Evolutionary conservation across 2,888 invertebrate genomes (phyloP), one percentile per base, ranked within the genome.

Genomic region (Meta bourneti): DNA sequence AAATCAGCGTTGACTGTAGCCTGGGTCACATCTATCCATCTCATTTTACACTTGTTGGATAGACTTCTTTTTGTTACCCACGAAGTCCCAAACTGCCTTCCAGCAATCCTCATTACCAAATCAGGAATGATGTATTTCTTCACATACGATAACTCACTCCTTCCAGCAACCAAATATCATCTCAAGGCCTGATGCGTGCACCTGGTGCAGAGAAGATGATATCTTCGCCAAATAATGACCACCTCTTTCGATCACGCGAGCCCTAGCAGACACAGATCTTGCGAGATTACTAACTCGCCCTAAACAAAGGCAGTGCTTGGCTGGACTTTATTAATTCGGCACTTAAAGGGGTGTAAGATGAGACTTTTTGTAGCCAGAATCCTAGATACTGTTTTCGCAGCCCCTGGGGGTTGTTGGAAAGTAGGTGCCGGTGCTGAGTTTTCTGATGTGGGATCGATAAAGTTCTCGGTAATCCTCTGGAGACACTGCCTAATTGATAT

Each of bases 271-370:
- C 49, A 54, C 48, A 48, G n/a, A 19, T 20, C 49, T 34, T 13
- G 8, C 70, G 49, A 48, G 19, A 72, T 20, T 34, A 2, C 34
- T 34, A 34, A 34, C 34, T 34, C 34, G 75, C 84, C 16, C 19
- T 20, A 88, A 74, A 88, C 88, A 88, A 87, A 70, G 79, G 79
- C 20, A 16, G 49, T 34, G 52, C 16, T 48, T 52, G 9, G 52
- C 16, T 13, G 78, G 9, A 20, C 48, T 77, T 75, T 52, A 52
- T 77, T 70, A 51, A 71, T 34, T 87, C 54, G 69, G 70, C 87
- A 71, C 79, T 87, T 87, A 87, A 87, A 72, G 87, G 87, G 87
- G 87, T 87, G 87, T 87, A 79, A 78, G 54, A 72, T 51, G 79
- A 87, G 79, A 87, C 79, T 79, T 78, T 75, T 51, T 75, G 51